Conservation (phyloP, 2,113 vertebrate genomes). For the Laticauda colubrina region DNA sequence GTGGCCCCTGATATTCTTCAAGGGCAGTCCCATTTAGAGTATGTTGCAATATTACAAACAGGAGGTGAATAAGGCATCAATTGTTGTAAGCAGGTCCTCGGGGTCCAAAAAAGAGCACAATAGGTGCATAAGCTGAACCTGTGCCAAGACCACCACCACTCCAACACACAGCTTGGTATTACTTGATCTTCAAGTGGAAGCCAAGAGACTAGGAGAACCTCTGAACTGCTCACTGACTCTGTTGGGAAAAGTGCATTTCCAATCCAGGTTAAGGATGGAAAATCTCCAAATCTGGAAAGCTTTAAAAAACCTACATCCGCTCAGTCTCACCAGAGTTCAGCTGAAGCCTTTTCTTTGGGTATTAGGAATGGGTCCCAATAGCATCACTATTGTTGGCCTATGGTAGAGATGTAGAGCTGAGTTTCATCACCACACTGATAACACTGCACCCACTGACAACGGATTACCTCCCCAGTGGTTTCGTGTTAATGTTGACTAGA, state of each 20-base stretch:
- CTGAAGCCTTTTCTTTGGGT: background rate
- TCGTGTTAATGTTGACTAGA: background rate
- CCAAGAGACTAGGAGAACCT: background rate
- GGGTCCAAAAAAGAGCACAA: background rate
- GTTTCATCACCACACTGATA: background rate
- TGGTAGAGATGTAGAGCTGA: background rate
- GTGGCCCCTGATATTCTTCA: background rate
- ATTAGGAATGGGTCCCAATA: background rate
- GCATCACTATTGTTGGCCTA: background rate
- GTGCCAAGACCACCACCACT: background rate
- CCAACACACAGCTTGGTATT: background rate
- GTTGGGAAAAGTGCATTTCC: background rate
- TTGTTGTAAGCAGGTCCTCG: background rate
- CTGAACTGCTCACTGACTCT: background rate
- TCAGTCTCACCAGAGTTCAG: background rate
- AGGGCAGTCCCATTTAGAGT: background rate
- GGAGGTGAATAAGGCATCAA: background rate
- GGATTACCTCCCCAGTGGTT: background rate
- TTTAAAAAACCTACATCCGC: background rate
- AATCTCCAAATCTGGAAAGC: background rate
- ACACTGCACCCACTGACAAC: background rate
- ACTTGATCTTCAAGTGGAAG: background rate
- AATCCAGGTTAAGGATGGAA: background rate
- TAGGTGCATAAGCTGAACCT: background rate
- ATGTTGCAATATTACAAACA: background rate